These are phyloP conservation scores for Acleris cristana DNA, from an alignment of 2,888 invertebrate species.

Conservation along the genomic window DNA sequence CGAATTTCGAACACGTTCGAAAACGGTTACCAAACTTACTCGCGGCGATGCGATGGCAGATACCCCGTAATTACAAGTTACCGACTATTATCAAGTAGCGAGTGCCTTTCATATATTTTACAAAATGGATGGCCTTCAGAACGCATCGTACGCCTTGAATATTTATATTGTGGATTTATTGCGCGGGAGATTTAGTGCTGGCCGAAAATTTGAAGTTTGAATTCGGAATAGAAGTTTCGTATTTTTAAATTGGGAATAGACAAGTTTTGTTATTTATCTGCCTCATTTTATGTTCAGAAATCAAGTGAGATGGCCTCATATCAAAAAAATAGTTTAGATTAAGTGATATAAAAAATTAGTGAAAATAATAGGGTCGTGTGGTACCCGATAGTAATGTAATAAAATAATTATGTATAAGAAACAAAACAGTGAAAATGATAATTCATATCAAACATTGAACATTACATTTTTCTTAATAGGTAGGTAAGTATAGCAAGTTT, in stretches of 20 bases:
- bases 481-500: neutral
- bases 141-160: slow-evolving; percentile 67
- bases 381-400: too few species aligned
- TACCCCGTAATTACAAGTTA: slow-evolving; percentile 75
- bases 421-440: too few species aligned
- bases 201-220: slow-evolving; percentile 19
- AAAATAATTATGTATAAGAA: too few species aligned
- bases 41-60: slow-evolving; percentile 40
- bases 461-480: too few species aligned
- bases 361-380: too few species aligned
- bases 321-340: too few species aligned
- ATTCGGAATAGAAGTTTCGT: slow-evolving; percentile 1
- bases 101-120: slow-evolving; percentile 80
- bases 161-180: slow-evolving; percentile 82
- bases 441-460: too few species aligned
- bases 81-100: slow-evolving; percentile 82
- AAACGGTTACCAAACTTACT: slow-evolving; percentile 40
- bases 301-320: too few species aligned
- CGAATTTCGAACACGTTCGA: slow-evolving; percentile 41
- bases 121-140: slow-evolving; percentile 74
- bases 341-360: too few species aligned
- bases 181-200: slow-evolving; percentile 40
- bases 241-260: slow-evolving; percentile 1
- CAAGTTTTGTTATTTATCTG: too few species aligned
- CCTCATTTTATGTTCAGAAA: too few species aligned